phyloP scores from a whole-genome alignment of 2,113 vertebrate species.

The Thinocorus orbignyianus region DNA sequence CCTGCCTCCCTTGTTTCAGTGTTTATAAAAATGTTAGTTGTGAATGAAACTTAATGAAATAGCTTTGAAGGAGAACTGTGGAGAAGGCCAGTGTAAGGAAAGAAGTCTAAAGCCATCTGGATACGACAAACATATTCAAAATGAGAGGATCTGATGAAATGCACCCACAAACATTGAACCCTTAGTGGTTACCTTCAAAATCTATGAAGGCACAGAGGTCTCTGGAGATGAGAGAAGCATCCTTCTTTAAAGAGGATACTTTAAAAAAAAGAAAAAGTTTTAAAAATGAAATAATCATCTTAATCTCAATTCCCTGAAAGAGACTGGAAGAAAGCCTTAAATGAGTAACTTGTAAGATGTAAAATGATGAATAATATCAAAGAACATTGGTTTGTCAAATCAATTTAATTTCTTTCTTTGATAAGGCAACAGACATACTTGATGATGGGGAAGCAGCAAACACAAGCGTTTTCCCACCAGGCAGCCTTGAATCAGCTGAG shows the following conservation, averaged over 20 bases:
- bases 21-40: conserved; percentile 12
- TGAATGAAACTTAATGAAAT: not conserved
- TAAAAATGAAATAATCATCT: not conserved
- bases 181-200: not conserved
- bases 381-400: conserved; percentile 14
- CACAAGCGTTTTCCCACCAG: not conserved
- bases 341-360: conserved; percentile 15
- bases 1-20: not conserved
- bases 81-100: not conserved
- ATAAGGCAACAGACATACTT: not conserved
- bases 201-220: not conserved
- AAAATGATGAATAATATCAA: conserved; percentile 38
- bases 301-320: conserved; percentile 28
- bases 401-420: conserved; percentile 1
- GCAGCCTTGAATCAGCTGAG: not conserved
- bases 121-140: not conserved
- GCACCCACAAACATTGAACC: not conserved
- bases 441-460: not conserved
- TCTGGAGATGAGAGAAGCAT: conserved; percentile 17
- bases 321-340: conserved; percentile 18
- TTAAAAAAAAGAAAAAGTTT: not conserved
- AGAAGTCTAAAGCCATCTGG: not conserved
- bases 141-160: conserved; percentile 6
- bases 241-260: conserved; percentile 6
- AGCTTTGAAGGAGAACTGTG: not conserved